Percentiles rank a stretch among this genome's conserved stretches.
phyloP scores from a whole-genome alignment of 1,140 invertebrate genomes.

The Cardiocondyla obscurior region DNA sequence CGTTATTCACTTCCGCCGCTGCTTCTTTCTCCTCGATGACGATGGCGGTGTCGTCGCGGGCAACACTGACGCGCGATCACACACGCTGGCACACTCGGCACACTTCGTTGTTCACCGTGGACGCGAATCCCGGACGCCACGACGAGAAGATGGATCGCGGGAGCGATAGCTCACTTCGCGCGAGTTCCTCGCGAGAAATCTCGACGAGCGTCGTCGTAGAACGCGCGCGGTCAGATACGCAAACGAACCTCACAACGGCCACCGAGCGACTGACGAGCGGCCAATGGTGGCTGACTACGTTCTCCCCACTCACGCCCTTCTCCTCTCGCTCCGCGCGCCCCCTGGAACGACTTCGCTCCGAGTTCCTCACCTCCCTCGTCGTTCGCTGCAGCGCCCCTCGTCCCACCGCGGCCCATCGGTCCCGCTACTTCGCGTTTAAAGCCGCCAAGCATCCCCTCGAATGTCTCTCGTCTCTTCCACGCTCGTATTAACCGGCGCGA shows the following conservation, averaged over 20 bases:
- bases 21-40: background rate
- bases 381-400: background rate
- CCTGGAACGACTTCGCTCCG: background rate
- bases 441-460: slow-evolving; percentile 72
- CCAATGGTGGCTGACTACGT: slow-evolving; percentile 75
- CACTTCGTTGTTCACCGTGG: slow-evolving; percentile 61
- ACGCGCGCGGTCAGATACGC: slow-evolving; percentile 21
- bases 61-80: slow-evolving; percentile 47
- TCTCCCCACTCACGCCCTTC: slow-evolving; percentile 6
- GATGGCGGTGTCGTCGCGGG: background rate
- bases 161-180: background rate
- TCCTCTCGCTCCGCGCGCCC: slow-evolving; percentile 35
- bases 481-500: slow-evolving; percentile 82
- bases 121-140: background rate
- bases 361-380: slow-evolving; percentile 13
- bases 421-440: slow-evolving; percentile 67
- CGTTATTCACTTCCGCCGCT: background rate
- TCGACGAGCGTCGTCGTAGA: background rate
- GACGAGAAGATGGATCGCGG: background rate
- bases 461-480: slow-evolving; percentile 68
- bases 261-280: slow-evolving; percentile 78
- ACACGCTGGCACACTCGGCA: slow-evolving; percentile 59
- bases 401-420: slow-evolving; percentile 29
- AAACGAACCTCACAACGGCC: slow-evolving; percentile 69
- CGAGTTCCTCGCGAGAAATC: slow-evolving; percentile 13